Conservation (phyloP, 2,113 vertebrate genomes). For the Myotis lucifugus region DNA sequence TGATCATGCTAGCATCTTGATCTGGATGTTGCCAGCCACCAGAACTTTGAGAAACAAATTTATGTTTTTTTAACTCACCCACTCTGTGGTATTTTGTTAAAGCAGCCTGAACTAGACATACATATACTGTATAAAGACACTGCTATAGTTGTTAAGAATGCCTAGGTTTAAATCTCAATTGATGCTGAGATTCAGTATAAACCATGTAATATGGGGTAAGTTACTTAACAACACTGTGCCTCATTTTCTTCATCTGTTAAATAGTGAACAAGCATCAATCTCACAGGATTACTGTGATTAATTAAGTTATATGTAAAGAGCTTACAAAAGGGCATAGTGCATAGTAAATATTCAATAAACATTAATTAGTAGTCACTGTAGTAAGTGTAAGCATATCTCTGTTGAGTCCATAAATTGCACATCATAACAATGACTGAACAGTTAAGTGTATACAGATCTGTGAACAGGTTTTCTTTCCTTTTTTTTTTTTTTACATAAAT, state of each 20-base stretch:
- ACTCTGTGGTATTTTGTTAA: not conserved
- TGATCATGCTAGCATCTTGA: not conserved
- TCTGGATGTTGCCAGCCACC: not conserved
- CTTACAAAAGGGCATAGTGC: not conserved
- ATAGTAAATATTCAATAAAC: conserved; percentile 33
- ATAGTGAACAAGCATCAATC: conserved; percentile 5
- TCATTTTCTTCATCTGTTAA: not conserved
- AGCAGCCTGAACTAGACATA: not conserved
- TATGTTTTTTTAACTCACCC: not conserved
- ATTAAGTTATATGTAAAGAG: not conserved
- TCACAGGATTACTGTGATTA: not conserved
- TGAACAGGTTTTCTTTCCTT: not conserved
- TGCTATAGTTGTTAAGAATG: not conserved
- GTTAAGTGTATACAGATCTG: not conserved
- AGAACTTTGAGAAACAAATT: not conserved
- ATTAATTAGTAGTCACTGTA: not conserved
- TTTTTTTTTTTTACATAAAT: not conserved
- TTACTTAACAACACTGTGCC: not conserved
- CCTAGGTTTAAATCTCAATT: not conserved
- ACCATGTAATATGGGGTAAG: not conserved
- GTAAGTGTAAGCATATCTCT: not conserved
- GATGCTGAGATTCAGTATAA: not conserved
- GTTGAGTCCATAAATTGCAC: not conserved
- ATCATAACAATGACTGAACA: not conserved
- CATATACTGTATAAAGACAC: too few relatives aligned